Base-by-base conservation (phyloP, 1,140 invertebrate species). In the Drosophila grimshawi region DNA sequence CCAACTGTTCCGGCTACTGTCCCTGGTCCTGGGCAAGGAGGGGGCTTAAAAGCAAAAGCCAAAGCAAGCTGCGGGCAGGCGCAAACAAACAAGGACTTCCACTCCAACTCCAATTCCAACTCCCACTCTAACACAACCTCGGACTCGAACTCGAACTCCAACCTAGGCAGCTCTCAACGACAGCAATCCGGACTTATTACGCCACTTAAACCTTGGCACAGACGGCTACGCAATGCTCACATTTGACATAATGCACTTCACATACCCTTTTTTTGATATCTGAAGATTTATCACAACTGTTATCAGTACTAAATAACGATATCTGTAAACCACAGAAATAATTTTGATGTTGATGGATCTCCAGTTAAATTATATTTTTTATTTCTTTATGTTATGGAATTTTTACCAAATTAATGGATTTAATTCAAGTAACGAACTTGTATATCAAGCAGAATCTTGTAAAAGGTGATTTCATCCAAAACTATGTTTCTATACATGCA, bases 11-110 rank as follows among this genome's bases (percentile, higher is more conserved):
- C 19, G 41, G n/a, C 30, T 63, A 35, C 52, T 5, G 10, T 55
- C 70, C 41, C 27, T 53, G 45, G 35, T 65, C 65, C 55, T 69
- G 37, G 45, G 37, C 30, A 30, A 37, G 62, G 30, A 59, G 70
- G 32, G 68, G 66, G 77, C 81, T 86, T 86, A 82, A 88, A 86
- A 86, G 83, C 82, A 86, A 86, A 86, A 86, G 83, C 82, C 82
- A 86, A 86, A 86, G 83, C 79, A 71, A 79, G 68, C 80, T 82
- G 83, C 76, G 76, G 76, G 76, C 76, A 71, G 45, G 53, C 65
- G 62, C 74, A 86, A 86, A 85, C 81, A 77, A 81, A 74, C 80
- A 77, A 88, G 62, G 51, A 73, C 73, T 70, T 7, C n/a, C 30
- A 56, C 43, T 46, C 46, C 39, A 43, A 43, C 19, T 7, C n/a